These are phyloP conservation scores for Lethrus apterus DNA, from an alignment of 1,140 invertebrate genomes.

Conservation along the genomic window DNA sequence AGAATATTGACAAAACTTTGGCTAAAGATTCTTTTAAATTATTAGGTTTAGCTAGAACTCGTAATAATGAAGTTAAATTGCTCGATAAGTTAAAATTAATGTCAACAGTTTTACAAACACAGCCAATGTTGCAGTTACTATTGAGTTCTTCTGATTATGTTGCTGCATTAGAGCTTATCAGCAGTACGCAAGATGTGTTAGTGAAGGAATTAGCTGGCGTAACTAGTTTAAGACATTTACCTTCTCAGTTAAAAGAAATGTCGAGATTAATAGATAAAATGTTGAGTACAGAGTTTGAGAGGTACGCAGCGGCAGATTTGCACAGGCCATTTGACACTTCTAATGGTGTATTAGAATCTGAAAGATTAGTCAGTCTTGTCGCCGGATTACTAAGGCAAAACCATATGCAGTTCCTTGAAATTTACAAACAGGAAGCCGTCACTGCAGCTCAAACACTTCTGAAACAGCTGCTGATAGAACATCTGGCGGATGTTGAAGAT, in stretches of 20 bases:
- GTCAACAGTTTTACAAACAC: slow-evolving; percentile 94
- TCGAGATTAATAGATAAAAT: slow-evolving; percentile 94
- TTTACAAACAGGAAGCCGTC: slow-evolving; percentile 82
- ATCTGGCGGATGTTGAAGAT: slow-evolving; percentile 59
- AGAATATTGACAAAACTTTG: slow-evolving; percentile 67
- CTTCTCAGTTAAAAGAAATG: slow-evolving; percentile 94
- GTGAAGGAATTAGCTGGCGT: slow-evolving; percentile 82
- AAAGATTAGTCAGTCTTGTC: slow-evolving; percentile 80
- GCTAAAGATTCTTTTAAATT: slow-evolving; percentile 76
- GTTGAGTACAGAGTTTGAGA: slow-evolving; percentile 90
- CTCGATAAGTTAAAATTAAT: slow-evolving; percentile 82
- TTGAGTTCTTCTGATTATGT: slow-evolving; percentile 96
- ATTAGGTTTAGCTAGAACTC: slow-evolving; percentile 57
- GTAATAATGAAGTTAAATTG: slow-evolving; percentile 55
- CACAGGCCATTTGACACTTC: slow-evolving; percentile 70
- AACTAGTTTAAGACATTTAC: slow-evolving; percentile 90
- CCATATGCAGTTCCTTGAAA: slow-evolving; percentile 81
- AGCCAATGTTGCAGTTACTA: slow-evolving; percentile 91
- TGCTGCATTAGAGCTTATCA: slow-evolving; percentile 92
- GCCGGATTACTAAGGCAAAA: slow-evolving; percentile 81
- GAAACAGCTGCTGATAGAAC: slow-evolving; percentile 82
- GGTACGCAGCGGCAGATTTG: slow-evolving; percentile 84
- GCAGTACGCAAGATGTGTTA: slow-evolving; percentile 92
- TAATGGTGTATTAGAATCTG: slow-evolving; percentile 58
- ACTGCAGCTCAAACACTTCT: slow-evolving; percentile 81